These are phyloP conservation scores for Diplosoma virens DNA, from an alignment of 23 tunicate genomes.

Conservation along the genomic window DNA sequence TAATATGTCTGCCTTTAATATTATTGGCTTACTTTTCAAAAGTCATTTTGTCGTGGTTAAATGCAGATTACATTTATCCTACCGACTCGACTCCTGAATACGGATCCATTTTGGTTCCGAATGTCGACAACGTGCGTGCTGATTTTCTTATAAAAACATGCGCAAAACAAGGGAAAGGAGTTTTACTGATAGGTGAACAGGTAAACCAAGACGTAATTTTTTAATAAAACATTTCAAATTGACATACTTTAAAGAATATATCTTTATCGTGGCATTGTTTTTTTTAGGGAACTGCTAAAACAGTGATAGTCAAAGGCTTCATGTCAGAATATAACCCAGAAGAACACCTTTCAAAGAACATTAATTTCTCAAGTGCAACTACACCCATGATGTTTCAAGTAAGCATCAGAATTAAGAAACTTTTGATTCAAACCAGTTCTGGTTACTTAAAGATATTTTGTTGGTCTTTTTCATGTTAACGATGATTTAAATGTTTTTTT, in stretches of 20 bases:
- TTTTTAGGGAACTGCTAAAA: conserved; percentile 87
- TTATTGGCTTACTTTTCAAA: too few species aligned
- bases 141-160: conserved; percentile 77
- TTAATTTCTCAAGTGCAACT: conserved; percentile 95
- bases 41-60: too few species aligned
- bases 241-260: neutral
- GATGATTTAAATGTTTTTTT: too few species aligned
- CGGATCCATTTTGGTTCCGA: conserved; percentile 88
- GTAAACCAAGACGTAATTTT: conserved; percentile 25
- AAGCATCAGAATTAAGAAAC: too few species aligned
- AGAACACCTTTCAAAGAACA: conserved; percentile 79
- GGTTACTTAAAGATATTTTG: too few species aligned
- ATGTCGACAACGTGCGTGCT: conserved; percentile 86
- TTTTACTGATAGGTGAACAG: conserved; percentile 90
- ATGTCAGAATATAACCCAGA: conserved; percentile 81
- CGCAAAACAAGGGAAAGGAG: conserved; percentile 97
- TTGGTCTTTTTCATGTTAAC: neutral
- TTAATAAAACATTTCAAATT: neutral
- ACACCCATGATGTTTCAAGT: conserved; percentile 98
- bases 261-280: neutral
- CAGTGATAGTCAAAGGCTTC: conserved; percentile 87
- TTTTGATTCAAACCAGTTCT: too few species aligned
- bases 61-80: conserved; percentile 87
- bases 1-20: too few species aligned
- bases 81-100: conserved; percentile 85